Evolutionary conservation across 2,113 vertebrate genomes (phyloP).

Genomic region (Castor canadensis): DNA sequence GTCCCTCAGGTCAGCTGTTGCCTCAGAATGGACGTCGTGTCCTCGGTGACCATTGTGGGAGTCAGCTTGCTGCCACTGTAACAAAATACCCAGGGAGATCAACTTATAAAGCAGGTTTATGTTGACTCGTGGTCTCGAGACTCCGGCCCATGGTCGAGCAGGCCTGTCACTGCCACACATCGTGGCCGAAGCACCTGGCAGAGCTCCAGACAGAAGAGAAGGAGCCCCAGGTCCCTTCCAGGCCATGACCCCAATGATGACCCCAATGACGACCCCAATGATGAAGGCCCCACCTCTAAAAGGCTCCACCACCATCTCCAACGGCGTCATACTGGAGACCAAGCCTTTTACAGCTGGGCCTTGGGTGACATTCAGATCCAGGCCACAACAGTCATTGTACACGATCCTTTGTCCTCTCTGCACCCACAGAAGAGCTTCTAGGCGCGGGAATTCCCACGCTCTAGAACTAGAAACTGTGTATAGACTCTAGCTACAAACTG

Average conservation of each 20-base stretch:
- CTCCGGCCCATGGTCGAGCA: no score
- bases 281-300: not conserved
- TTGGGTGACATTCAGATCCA: not conserved
- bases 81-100: not conserved
- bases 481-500: not conserved
- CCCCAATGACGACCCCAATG: no score
- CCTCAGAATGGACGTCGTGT: not conserved
- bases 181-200: not conserved
- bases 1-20: not conserved
- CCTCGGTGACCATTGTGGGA: not conserved
- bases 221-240: no score
- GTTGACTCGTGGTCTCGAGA: not conserved
- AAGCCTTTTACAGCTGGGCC: not conserved
- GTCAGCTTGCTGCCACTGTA: not conserved
- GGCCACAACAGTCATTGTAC: not conserved
- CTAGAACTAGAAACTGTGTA: not conserved
- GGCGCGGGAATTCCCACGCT: not conserved
- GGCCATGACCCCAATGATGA: no score
- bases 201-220: no score
- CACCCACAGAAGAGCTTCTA: not conserved
- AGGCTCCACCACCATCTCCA: no score
- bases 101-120: not conserved
- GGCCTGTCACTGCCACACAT: no score
- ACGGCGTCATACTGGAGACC: no score
- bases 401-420: not conserved